Evolutionary conservation across 2,113 vertebrate species (phyloP), one percentile per base, ranked within the genome.

Genomic region (Xenopus tropicalis): DNA sequence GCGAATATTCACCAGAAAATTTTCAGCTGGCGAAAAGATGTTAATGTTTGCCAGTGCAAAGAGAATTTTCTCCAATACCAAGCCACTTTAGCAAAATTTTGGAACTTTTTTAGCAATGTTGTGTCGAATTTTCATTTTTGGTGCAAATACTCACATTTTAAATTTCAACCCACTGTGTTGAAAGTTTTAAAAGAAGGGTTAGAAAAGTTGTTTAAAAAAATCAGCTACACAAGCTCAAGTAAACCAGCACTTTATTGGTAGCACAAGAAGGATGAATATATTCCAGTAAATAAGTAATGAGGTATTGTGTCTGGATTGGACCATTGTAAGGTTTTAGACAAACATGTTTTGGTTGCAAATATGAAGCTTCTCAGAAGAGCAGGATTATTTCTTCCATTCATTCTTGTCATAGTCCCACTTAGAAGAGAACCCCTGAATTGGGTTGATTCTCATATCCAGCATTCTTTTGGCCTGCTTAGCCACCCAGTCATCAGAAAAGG

Each of bases 321-420:
- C 80, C 82, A 74, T 29, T 79, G 80, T 68, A 20, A 61, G 0
- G 17, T 0, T 29, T 69, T 79, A 70, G 78, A 64, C n/a, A 3
- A 13, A 22, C 12, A 5, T 66, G 57, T 52, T 61, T 48, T 80
- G 82, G 69, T 83, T 71, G 78, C 68, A 79, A 77, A 77, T 77
- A 77, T 68, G 72, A 58, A 7, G 17, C 9, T 14, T 25, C 6
- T 1, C 3, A 1, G 12, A 43, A 20, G 3, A 10, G 14, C 4
- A 29, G 16, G 8, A 87, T 95, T 85, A 99, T 61, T 98, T 98
- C 88, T 99, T 99, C 97, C 97, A 98, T 21, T 94, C 85, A 0
- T 95, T 95, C 80, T 94, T 97, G 57, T 98, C 94, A 24, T 89
- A 99, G 90, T 99, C 97, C 97, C 97, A 99, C 16, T 98, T 84